Percentiles rank a stretch among this genome's conserved stretches.
These are phyloP conservation scores for Leuctra nigra DNA, from an alignment of 2,888 invertebrate species.

Conservation along the genomic window DNA sequence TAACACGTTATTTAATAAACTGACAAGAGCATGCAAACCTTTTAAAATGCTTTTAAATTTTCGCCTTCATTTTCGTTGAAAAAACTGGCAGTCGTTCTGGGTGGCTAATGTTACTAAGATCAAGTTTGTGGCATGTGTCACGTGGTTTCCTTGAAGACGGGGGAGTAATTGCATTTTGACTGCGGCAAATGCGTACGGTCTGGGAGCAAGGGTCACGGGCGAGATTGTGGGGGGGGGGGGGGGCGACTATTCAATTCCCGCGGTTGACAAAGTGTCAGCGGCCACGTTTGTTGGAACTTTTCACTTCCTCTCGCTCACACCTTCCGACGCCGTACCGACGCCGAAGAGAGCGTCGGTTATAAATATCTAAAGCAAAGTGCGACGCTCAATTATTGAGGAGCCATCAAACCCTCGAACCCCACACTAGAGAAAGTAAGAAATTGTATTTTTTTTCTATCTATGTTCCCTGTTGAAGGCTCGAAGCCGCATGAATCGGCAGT, in stretches of 20 bases:
- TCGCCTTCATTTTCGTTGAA: no score
- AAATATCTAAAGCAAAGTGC: neutral
- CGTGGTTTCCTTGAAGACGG: no score
- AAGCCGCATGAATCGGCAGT: no score
- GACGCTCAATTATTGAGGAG: neutral
- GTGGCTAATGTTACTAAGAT: no score
- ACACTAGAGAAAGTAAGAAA: no score
- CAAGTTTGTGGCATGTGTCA: no score
- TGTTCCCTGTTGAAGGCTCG: no score
- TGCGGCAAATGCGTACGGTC: no score
- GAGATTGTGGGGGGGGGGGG: neutral
- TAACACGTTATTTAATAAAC: neutral
- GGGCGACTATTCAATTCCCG: conserved; percentile 10
- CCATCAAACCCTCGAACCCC: neutral
- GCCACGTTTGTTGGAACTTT: conserved; percentile 6
- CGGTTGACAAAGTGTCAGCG: conserved; percentile 9
- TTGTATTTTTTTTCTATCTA: no score
- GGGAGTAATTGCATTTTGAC: no score
- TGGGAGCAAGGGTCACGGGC: neutral
- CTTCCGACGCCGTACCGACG: neutral
- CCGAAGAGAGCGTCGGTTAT: neutral
- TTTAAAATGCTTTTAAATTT: conserved; percentile 4
- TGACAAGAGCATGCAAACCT: neutral
- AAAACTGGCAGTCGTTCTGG: no score
- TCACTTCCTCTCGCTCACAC: neutral